phyloP scores from a whole-genome alignment of 2,797 vertebrate species.

The Tamandua tetradactyla region DNA sequence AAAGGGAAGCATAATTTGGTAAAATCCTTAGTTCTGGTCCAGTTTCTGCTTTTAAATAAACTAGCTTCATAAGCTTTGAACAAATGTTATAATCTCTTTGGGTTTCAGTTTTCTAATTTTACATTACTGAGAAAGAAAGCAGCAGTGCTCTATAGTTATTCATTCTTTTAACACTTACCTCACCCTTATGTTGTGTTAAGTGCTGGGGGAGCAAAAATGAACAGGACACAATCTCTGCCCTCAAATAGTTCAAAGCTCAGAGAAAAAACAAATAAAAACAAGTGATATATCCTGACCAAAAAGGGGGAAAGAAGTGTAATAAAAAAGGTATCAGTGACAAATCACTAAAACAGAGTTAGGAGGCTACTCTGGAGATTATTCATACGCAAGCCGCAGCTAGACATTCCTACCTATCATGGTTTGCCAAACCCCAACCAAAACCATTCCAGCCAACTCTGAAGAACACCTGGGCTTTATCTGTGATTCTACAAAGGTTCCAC shows the following conservation, averaged over 20 bases:
- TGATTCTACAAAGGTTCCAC: no score
- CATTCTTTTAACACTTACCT: background rate
- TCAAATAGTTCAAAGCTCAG: background rate
- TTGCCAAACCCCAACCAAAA: no score
- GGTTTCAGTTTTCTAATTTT: background rate
- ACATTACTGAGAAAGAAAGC: background rate
- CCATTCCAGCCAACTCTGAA: no score
- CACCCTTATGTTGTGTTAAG: fast-evolving
- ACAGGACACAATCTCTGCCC: background rate
- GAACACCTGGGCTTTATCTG: no score
- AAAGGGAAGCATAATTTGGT: background rate
- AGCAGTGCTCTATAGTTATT: background rate
- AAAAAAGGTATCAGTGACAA: no score
- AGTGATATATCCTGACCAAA: no score
- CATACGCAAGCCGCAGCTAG: no score
- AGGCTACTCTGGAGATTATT: no score
- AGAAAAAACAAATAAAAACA: fast-evolving
- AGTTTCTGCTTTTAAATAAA: background rate
- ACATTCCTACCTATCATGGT: no score
- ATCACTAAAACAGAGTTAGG: no score
- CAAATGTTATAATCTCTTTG: background rate
- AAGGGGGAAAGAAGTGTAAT: no score
- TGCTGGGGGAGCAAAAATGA: background rate
- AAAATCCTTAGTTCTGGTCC: background rate
- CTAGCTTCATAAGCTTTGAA: background rate